Base-by-base conservation (phyloP, 2,888 invertebrate species). In the Himalopsyche anomala region DNA sequence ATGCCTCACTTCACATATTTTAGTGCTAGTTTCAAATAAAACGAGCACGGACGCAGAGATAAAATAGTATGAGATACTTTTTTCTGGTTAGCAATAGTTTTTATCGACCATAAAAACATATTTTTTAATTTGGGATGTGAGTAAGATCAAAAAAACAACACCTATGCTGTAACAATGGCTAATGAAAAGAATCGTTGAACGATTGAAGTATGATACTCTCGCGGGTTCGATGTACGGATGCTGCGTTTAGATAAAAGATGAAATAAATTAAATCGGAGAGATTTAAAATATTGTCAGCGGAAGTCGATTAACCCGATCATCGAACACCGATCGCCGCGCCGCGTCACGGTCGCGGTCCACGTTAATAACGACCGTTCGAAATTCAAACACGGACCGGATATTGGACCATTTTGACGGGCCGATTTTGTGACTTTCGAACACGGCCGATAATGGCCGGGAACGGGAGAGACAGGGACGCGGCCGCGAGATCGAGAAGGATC, bases 391-490 rank as follows among this genome's bases (percentile, higher is more conserved):
- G 74, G 87, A 84, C 87, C 87, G 87, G 87, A 87, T 87, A 87
- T 87, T 87, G 87, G 82, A 74, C 74, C 74, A 74, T 74, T 74
- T 74, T 74, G 86, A 86, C 87, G 86, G 87, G 86, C 85, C 83
- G 83, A 83, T 84, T 86, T 82, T 54, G 85, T 85, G 85, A 74
- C 62, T 85, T 84, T 81, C 51, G 45, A 62, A 80, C 51, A 85
- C 28, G 84, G 51, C 84, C 84, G 83, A 80, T 86, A 86, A 84
- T 84, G 81, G 86, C 81, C 83, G 86, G 83, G 83, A 81, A 74
- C 85, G 82, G 56, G 81, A 56, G 83, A 69, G 87, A 87, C 84
- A 82, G 82, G 84, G 86, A 86, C 86, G 83, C 82, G 74, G 19
- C 84, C 80, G 38, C 79, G 82, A 12, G 85, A 11, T 17, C 55